Conservation (phyloP, 2,797 vertebrate genomes). For the Toxotes lorentzi region DNA sequence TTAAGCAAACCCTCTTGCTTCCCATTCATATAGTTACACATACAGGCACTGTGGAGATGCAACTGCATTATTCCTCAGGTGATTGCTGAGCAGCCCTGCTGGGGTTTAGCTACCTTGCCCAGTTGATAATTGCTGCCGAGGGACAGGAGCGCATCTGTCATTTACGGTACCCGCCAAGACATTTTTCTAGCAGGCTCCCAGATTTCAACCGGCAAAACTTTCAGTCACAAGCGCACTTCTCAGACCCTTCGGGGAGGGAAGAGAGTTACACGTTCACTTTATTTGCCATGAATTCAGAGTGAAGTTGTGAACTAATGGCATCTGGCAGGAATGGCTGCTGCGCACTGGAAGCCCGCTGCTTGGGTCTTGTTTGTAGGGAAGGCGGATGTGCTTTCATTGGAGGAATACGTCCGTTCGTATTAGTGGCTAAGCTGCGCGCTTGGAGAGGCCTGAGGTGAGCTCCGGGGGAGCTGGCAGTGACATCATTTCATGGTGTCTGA, state of each 20-base stretch:
- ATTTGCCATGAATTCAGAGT: slow-evolving; percentile 53
- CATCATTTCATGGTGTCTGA: slow-evolving; percentile 50
- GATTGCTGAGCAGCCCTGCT: slow-evolving; percentile 8
- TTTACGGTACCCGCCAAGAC: neutral
- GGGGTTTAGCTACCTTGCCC: slow-evolving; percentile 7
- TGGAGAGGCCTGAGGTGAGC: slow-evolving; percentile 60
- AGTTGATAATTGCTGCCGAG: slow-evolving; percentile 11
- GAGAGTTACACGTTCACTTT: slow-evolving; percentile 42
- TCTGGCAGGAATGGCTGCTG: slow-evolving; percentile 69
- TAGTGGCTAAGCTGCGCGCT: slow-evolving; percentile 35
- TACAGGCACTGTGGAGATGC: slow-evolving; percentile 20
- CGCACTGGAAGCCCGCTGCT: slow-evolving; percentile 54
- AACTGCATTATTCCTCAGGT: slow-evolving; percentile 36
- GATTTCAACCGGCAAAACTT: slow-evolving; percentile 33
- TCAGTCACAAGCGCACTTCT: slow-evolving; percentile 29
- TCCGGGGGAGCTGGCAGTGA: slow-evolving; percentile 49
- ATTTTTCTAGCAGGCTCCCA: slow-evolving; percentile 15
- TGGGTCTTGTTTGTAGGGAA: slow-evolving; percentile 38
- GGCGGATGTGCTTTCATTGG: slow-evolving; percentile 38
- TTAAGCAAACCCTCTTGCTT: neutral
- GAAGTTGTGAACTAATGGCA: slow-evolving; percentile 66
- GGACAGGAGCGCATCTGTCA: slow-evolving; percentile 38
- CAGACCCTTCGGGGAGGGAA: slow-evolving; percentile 25
- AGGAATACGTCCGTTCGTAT: slow-evolving; percentile 61
- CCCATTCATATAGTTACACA: slow-evolving; percentile 22